Evolutionary conservation across 2,797 vertebrate genomes (phyloP).

Genomic region (Coreius guichenoti): DNA sequence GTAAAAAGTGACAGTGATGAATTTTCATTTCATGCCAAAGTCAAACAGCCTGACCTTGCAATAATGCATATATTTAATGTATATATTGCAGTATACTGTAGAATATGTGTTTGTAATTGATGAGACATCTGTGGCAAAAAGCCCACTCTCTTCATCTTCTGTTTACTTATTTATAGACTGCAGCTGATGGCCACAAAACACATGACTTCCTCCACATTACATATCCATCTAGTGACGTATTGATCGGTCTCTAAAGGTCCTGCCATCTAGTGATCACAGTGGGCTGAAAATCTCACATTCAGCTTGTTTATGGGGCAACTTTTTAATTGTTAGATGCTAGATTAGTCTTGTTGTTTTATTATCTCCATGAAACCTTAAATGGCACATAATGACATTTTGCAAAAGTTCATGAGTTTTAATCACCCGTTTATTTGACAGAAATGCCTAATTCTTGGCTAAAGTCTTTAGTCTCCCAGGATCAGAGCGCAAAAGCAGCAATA

Average conservation of each 20-base stretch:
- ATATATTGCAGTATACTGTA: too few species aligned
- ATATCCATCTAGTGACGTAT: constrained; percentile 3
- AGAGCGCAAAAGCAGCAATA: constrained; percentile 35
- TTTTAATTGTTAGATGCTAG: neutral
- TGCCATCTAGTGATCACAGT: neutral
- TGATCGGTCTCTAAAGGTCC: neutral
- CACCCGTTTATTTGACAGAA: neutral
- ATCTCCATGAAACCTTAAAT: neutral
- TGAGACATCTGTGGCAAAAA: neutral
- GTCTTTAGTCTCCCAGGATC: constrained; percentile 28
- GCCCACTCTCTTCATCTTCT: neutral
- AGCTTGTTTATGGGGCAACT: neutral
- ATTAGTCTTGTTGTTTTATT: neutral
- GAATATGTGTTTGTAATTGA: neutral
- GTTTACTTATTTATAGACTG: neutral
- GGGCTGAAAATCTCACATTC: neutral
- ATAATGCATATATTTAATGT: too few species aligned
- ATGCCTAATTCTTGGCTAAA: neutral
- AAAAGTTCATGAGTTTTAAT: neutral
- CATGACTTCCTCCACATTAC: neutral
- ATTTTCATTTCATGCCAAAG: too few species aligned
- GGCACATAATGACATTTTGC: neutral
- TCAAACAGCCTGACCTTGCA: neutral
- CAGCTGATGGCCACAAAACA: constrained; percentile 5
- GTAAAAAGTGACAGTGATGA: too few species aligned